Conservation (phyloP, 37 sponge, comb jelly and placozoan genomes). For the Aphrocallistes beatrix region DNA sequence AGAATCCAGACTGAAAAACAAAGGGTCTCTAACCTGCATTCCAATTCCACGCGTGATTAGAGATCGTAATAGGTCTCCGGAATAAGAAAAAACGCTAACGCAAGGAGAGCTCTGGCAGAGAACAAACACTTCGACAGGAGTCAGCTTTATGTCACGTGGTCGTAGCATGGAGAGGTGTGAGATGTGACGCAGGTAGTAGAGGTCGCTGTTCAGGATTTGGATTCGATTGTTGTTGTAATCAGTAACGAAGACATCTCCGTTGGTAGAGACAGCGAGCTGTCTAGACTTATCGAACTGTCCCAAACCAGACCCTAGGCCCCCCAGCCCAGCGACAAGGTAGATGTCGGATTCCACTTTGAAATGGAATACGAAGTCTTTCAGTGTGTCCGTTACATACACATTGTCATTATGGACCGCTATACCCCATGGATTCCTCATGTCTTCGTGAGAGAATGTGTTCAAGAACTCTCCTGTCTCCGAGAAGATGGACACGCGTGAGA, state of each 20-base stretch:
- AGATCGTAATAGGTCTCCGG: too few relatives aligned
- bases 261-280: not conserved
- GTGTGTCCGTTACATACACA: too few relatives aligned
- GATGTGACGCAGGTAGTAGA: too few relatives aligned
- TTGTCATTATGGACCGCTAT: too few relatives aligned
- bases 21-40: not conserved
- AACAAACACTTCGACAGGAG: not conserved
- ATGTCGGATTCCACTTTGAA: too few relatives aligned
- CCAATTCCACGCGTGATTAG: not conserved
- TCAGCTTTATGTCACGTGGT: not conserved
- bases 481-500: not conserved
- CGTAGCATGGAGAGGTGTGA: not conserved
- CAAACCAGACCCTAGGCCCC: too few relatives aligned
- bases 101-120: not conserved
- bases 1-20: not conserved
- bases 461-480: not conserved
- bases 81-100: too few relatives aligned
- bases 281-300: not conserved
- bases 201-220: not conserved
- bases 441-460: too few relatives aligned
- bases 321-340: too few relatives aligned
- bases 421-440: too few relatives aligned
- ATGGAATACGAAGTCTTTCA: too few relatives aligned
- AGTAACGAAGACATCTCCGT: not conserved
- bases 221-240: not conserved